Percentiles rank a stretch among this genome's conserved stretches.
Conservation (phyloP, 1,140 invertebrate species). For the Sitobion miscanthi region DNA sequence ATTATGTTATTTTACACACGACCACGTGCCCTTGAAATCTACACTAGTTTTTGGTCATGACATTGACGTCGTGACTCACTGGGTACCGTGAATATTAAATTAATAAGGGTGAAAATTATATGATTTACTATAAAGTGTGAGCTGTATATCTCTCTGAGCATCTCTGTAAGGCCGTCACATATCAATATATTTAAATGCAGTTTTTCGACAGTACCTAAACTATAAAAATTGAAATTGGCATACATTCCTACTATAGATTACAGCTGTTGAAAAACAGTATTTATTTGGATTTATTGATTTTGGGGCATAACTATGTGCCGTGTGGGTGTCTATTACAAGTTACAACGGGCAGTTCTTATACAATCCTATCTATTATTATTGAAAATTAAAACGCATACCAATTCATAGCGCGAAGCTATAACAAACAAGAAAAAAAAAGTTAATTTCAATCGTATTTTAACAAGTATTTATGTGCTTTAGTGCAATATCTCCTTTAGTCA, state of each 20-base stretch:
- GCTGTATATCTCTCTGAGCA: background rate
- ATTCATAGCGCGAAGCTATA: background rate
- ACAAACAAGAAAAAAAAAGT: background rate
- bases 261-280: background rate
- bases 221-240: background rate
- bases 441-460: background rate
- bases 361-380: background rate
- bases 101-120: background rate
- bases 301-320: background rate
- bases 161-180: background rate
- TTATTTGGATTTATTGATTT: background rate
- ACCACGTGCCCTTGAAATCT: constrained; percentile 28
- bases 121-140: background rate
- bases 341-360: background rate
- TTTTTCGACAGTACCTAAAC: background rate
- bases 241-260: background rate
- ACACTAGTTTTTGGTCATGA: constrained; percentile 28
- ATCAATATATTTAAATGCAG: background rate
- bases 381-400: background rate
- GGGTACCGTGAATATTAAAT: background rate
- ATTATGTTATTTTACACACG: background rate
- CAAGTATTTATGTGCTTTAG: background rate
- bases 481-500: background rate
- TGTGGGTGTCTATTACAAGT: background rate
- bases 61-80: background rate